Base-by-base conservation (phyloP, 2,797 vertebrate genomes). In the Avahi laniger region DNA sequence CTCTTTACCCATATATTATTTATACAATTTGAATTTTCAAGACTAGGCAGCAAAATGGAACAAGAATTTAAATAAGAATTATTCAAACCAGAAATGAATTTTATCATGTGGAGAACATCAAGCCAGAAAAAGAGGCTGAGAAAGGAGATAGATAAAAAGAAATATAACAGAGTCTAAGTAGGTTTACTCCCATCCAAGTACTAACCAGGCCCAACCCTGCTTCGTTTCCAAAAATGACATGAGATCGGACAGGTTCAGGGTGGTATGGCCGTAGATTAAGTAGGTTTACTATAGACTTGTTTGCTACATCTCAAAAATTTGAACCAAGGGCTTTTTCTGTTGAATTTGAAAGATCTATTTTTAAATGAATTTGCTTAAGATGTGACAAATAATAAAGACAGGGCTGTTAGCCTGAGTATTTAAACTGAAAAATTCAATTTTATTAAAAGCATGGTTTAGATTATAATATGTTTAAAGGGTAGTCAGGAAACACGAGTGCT, bases 371-470 rank as follows among this genome's bases (percentile, higher is more conserved):
- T 88, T 92, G 22, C 48, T n/a, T 84, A 54, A 50, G 22, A 41
- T 89, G 35, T 43, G 9, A 24, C 48, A 78, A 28, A 46, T 93
- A 84, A 75, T 87, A 92, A 93, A 73, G 28, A 43, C 33, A 9
- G 46, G 15, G 33, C 65, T 73, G 11, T 87, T 84, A 85, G 14
- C 33, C 6, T 73, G n/a, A 50, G 20, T 91, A 17, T 93, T 91
- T 76, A 78, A 54, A 78, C 46, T 48, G 67, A 76, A 83, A 93
- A 50, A 2, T 35, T 79, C 43, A 83, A 13, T 70, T 92, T 81
- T 83, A 83, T 79, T 89, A 83, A 75, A 33, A 76, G 12, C 5
- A n/a, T 95, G 65, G 20, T 75, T 94, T 78, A 92, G 93, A 70
- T 87, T 89, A 75, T 50, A 26, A 20, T 72, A 33, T 65, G 5